A percentile compares a stretch with the other conserved stretches of the same genome.
Conservation (phyloP, 2,888 invertebrate genomes). For the Globia sparganii region DNA sequence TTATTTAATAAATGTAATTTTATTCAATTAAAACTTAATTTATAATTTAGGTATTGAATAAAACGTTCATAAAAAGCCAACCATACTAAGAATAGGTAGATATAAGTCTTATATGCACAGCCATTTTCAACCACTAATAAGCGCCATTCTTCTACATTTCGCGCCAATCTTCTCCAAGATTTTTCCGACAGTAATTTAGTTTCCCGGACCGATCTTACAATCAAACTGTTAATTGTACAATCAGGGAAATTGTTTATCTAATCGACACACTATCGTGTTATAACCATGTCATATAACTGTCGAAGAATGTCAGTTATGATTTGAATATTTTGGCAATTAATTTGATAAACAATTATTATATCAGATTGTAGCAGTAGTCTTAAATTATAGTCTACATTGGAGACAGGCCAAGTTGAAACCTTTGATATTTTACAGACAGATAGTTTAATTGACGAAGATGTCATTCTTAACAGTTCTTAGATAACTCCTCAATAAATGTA, state of each 20-base stretch:
- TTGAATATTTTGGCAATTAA: not conserved
- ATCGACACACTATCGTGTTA: not conserved
- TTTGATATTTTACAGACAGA: constrained; percentile 5
- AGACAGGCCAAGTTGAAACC: constrained; percentile 27
- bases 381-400: constrained; percentile 12
- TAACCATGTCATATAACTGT: not conserved
- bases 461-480: not conserved
- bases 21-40: no score
- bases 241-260: no score
- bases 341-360: not conserved
- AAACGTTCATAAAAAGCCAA: no score
- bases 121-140: not conserved
- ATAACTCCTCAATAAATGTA: constrained; percentile 5
- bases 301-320: not conserved
- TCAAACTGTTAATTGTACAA: not conserved
- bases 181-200: no score
- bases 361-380: no score
- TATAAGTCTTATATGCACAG: not conserved
- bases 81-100: no score
- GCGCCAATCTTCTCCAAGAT: not conserved
- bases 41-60: no score
- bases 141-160: not conserved
- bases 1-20: no score
- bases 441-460: not conserved
- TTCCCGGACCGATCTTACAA: not conserved